Conservation (phyloP, 1,140 invertebrate species). For the Drosophila burlai region DNA sequence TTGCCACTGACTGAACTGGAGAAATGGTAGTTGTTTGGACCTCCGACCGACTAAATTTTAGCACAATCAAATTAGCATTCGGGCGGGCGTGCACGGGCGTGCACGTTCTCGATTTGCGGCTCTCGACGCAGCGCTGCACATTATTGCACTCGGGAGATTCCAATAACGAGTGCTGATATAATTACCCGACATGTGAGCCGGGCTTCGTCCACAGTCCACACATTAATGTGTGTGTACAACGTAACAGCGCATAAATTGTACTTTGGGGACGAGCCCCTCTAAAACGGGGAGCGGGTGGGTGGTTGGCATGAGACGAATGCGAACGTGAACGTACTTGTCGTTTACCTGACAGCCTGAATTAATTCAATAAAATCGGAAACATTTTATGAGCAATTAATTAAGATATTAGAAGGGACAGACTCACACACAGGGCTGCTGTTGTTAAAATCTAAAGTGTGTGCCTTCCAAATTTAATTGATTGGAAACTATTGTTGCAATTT, state of each 20-base stretch:
- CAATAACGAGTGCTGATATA: slow-evolving; percentile 66
- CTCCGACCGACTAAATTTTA: slow-evolving; percentile 22
- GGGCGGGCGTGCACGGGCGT: slow-evolving; percentile 23
- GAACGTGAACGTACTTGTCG: slow-evolving; percentile 4
- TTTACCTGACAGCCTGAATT: slow-evolving; percentile 38
- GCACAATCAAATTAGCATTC: slow-evolving; percentile 56
- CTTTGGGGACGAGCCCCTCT: slow-evolving; percentile 56
- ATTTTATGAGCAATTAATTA: slow-evolving; percentile 48
- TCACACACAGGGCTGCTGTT: slow-evolving; percentile 2
- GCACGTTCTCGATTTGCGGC: slow-evolving; percentile 37
- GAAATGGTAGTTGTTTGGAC: background rate
- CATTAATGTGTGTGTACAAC: slow-evolving; percentile 23
- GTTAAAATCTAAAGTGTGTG: slow-evolving; percentile 17
- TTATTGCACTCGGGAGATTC: slow-evolving; percentile 65
- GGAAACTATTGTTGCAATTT: slow-evolving; percentile 3
- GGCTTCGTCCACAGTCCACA: background rate
- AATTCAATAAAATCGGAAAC: slow-evolving; percentile 43
- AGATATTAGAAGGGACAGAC: slow-evolving; percentile 23
- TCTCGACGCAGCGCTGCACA: slow-evolving; percentile 17
- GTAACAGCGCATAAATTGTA: slow-evolving; percentile 41
- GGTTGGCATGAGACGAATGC: background rate
- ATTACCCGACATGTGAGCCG: slow-evolving; percentile 57
- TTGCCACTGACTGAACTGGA: background rate
- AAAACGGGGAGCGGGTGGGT: background rate
- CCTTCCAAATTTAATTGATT: slow-evolving; percentile 29